Evolutionary conservation across 2,888 invertebrate species (phyloP), one percentile per base, ranked within the genome.

Genomic region (Netelia virgata): DNA sequence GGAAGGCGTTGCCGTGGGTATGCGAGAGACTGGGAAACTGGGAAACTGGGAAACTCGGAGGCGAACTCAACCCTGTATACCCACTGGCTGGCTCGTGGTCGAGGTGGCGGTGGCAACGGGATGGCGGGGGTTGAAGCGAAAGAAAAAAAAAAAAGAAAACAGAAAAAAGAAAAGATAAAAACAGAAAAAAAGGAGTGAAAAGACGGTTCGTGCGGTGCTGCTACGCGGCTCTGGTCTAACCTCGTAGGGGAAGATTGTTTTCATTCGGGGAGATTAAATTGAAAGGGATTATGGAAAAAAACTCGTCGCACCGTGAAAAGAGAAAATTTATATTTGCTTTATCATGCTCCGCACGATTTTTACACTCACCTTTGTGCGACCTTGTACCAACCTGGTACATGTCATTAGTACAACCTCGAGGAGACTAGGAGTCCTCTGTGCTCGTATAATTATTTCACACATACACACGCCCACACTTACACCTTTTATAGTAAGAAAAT

Each of bases 231-330:
- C 74, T 75, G 81, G 72, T 86, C 88, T 89, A 89, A 90, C 89
- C 87, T 91, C 88, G 87, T 86, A 86, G 87, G 89, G 89, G 88
- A 90, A 90, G 91, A 91, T 91, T 91, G 91, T 91, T 91, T 91
- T 90, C 90, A 91, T 91, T 91, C 89, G 90, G 87, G 14, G 87
- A 36, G 88, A 86, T 90, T 89, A 89, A 90, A 91, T 91, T 91
- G 91, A 91, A 91, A 90, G 89, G 91, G 90, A 90, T 88, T 89
- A 89, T 88, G 88, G 84, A 87, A 36, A 36, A 87, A 85, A 86
- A 86, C 86, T 84, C 87, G 88, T 86, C 87, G 86, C 86, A 86
- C 87, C 85, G 87, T 80, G 88, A 86, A 86, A 89, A 72, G 75
- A 82, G 78, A 75, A 82, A 86, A 89, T 88, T 88, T 88, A 88